Base-by-base conservation (phyloP, 2,888 invertebrate species). In the Torymus texanus region DNA sequence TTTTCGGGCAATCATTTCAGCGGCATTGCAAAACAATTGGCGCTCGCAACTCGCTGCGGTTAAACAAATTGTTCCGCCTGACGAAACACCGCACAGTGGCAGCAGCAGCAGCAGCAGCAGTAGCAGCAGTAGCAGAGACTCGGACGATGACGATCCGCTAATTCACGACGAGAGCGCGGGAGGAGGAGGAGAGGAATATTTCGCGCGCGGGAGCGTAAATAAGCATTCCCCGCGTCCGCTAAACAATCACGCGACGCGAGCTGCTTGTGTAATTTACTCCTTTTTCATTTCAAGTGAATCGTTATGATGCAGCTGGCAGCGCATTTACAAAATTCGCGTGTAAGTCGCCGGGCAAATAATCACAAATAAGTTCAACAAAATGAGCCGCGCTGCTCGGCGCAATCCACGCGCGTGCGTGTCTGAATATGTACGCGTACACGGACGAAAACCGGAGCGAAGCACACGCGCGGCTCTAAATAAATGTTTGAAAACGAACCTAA, bases 1-100 rank as follows among this genome's bases (percentile, higher is more conserved):
- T 88, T 89, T 88, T 87, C 87, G 85, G 86, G 87, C 87, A 87
- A 88, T 89, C 87, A 88, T 89, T 89, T 88, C 87, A 86, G 86
- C 86, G 86, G 87, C 87, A 87, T 90, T 89, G 88, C 88, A 86
- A 89, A 89, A 88, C 88, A 88, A 89, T 89, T 29, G 74, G 70
- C 73, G 70, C 75, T 62, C 55, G 58, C 67, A 78, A 79, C 82
- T 78, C 82, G 82, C 81, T 82, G 82, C 82, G 84, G 84, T 85
- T 85, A 84, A 83, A 85, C 79, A 85, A 86, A 86, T 85, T 84
- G 84, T 85, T 84, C 80, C 82, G 84, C 72, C 83, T 84, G 84
- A 84, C 84, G 85, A 84, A 85, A 85, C 82, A 78, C 61, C 41
- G 82, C 18, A 0, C 24, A 41, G 41, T 41, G 41, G 41, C 41